Percentiles rank a stretch among this genome's conserved stretches.
Evolutionary conservation across 2,888 invertebrate species (phyloP).

Genomic region (Pegoplata infirma): DNA sequence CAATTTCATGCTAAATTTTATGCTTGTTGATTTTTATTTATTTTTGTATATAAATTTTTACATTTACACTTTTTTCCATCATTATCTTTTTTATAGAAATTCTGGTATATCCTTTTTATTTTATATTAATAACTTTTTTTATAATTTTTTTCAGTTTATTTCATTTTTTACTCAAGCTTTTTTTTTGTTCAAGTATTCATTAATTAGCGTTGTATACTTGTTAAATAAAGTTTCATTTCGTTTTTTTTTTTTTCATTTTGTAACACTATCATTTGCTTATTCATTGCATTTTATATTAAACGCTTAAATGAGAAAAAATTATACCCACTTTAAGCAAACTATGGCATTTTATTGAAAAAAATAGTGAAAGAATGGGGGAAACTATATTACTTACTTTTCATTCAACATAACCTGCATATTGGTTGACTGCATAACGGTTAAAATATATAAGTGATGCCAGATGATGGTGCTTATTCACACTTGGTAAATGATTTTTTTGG

Average conservation of each 20-base stretch:
- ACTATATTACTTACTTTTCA: not conserved
- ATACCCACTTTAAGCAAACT: conserved; percentile 49
- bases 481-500: not conserved
- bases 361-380: not conserved
- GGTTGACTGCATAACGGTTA: conserved; percentile 28
- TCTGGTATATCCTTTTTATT: conserved; percentile 42
- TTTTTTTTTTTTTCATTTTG: conserved; percentile 57
- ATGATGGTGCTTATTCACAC: not conserved
- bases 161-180: conserved; percentile 52
- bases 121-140: conserved; percentile 46
- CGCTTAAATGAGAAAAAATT: conserved; percentile 59
- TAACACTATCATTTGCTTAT: conserved; percentile 62
- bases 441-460: conserved; percentile 47
- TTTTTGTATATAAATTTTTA: conserved; percentile 16
- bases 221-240: conserved; percentile 55
- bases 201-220: conserved; percentile 74
- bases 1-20: conserved; percentile 64
- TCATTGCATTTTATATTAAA: conserved; percentile 62
- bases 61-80: conserved; percentile 13
- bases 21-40: conserved; percentile 59
- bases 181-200: conserved; percentile 70
- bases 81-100: conserved; percentile 12
- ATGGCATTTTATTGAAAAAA: conserved; percentile 54
- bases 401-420: conserved; percentile 5
- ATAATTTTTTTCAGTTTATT: conserved; percentile 38